These are phyloP conservation scores for Pachypsylla venusta DNA, from an alignment of 1,140 invertebrate species.

Conservation along the genomic window DNA sequence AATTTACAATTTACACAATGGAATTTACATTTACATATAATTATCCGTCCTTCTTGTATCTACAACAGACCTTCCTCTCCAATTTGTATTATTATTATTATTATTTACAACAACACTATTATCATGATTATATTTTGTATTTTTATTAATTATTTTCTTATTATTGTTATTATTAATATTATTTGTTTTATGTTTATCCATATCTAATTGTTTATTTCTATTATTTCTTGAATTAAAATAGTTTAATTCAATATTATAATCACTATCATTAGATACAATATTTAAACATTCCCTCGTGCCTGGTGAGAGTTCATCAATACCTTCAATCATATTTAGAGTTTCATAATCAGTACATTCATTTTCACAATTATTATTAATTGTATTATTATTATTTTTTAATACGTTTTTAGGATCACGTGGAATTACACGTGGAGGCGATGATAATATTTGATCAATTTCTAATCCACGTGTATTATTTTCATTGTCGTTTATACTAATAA, in stretches of 20 bases:
- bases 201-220: conserved; percentile 1
- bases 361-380: background rate
- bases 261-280: background rate
- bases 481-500: no score
- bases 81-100: background rate
- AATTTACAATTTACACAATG: no score
- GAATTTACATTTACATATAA: conserved; percentile 7
- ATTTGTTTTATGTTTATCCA: conserved; percentile 1
- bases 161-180: conserved; percentile 10
- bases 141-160: conserved; percentile 7
- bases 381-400: background rate
- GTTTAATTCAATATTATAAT: conserved; percentile 1
- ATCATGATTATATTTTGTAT: background rate
- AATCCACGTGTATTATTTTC: no score
- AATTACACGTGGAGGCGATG: background rate
- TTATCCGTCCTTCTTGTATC: conserved; percentile 1
- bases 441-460: background rate
- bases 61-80: background rate
- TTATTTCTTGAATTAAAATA: background rate
- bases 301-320: background rate
- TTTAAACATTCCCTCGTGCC: background rate
- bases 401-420: background rate
- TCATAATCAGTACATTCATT: background rate
- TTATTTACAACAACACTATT: no score
- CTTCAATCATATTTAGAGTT: conserved; percentile 5